These are phyloP conservation scores for Rhopalosiphum nymphaeae DNA, from an alignment of 2,888 invertebrate species.

Conservation along the genomic window DNA sequence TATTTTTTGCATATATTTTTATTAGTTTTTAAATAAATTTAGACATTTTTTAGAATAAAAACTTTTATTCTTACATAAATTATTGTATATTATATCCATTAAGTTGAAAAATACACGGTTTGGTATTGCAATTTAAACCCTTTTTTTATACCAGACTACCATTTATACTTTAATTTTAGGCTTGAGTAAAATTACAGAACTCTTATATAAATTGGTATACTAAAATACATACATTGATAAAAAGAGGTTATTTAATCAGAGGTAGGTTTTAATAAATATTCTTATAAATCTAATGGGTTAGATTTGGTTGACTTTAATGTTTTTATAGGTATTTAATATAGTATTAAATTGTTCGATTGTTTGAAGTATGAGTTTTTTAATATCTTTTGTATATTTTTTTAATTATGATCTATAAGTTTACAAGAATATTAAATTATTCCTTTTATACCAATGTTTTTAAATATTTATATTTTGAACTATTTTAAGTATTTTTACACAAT, in stretches of 20 bases:
- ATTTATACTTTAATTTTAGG: background rate
- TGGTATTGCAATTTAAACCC: background rate
- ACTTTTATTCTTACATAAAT: background rate
- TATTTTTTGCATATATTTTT: background rate
- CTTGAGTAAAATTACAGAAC: background rate
- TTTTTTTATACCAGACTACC: background rate
- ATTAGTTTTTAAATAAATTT: background rate
- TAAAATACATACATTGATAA: background rate
- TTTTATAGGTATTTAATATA: background rate
- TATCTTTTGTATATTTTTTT: background rate
- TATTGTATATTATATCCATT: background rate
- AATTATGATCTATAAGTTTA: background rate
- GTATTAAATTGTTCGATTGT: background rate
- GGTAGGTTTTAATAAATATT: background rate
- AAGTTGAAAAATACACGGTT: background rate
- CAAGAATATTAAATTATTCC: background rate
- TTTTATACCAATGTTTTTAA: background rate
- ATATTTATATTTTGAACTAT: too few species aligned
- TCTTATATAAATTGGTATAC: background rate
- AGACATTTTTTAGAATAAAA: background rate
- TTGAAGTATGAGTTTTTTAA: background rate
- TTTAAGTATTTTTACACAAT: too few species aligned
- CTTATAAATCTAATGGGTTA: background rate
- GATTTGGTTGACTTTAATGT: background rate
- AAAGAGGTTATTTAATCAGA: background rate